These are phyloP conservation scores for Drosophila nasuta DNA, from an alignment of 1,140 invertebrate genomes.

Conservation along the genomic window DNA sequence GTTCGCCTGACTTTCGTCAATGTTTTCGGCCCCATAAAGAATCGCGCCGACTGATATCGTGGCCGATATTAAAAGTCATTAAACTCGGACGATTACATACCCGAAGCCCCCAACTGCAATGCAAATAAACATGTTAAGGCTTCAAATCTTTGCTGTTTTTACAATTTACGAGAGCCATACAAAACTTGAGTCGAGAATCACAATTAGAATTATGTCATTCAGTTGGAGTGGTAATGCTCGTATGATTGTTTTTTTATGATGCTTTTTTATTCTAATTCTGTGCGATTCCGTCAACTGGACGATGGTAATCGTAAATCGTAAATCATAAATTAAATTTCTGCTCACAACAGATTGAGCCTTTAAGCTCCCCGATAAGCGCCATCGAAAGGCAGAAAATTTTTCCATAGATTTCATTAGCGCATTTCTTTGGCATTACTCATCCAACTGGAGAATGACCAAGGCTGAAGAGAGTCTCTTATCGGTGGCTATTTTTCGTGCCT, in stretches of 20 bases:
- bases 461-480: conserved; percentile 47
- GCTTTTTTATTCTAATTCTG: conserved; percentile 11
- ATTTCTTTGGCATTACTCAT: conserved; percentile 44
- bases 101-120: not conserved
- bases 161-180: conserved; percentile 14
- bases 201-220: conserved; percentile 26
- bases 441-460: not conserved
- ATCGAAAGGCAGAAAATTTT: conserved; percentile 15
- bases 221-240: not conserved
- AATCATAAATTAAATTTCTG: not conserved
- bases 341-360: conserved; percentile 16
- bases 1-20: conserved; percentile 32
- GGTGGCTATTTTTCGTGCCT: conserved; percentile 12
- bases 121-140: conserved; percentile 1
- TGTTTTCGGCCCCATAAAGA: conserved; percentile 14
- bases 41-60: conserved; percentile 31
- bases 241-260: conserved; percentile 18
- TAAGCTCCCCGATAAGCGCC: conserved; percentile 21
- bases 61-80: conserved; percentile 28
- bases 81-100: conserved; percentile 23
- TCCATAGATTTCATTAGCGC: conserved; percentile 25
- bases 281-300: conserved; percentile 16
- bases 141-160: not conserved
- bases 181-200: conserved; percentile 1
- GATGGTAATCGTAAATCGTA: not conserved